Evolutionary conservation across 2,797 vertebrate genomes (phyloP), one percentile per base, ranked within the genome.

Genomic region (Adelosebastes latens): DNA sequence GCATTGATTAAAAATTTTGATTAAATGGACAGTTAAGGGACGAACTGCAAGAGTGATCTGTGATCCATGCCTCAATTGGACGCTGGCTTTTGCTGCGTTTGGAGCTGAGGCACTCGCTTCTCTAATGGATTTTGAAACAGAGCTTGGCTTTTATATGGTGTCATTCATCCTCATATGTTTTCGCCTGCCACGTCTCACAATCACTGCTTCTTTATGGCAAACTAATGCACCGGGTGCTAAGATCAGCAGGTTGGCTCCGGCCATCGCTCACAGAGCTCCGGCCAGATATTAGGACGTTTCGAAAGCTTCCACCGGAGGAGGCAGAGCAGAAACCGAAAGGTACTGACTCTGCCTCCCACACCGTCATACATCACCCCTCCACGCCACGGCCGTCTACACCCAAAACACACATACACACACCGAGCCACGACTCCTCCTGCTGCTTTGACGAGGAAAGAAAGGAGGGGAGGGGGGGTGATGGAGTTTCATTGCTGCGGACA

Each of bases 91-190:
- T 66, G 83, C 82, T 75, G 88, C 55, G 55, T 71, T 77, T 27
- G 73, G 76, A 77, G 85, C 77, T 67, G 10, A 77, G 74, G 75
- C 83, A 63, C 89, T 89, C 63, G 84, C 88, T 78, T 71, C 88
- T 84, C 86, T 92, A 90, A 94, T 94, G 92, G 90, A 89, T 94
- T 92, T 86, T 66, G 90, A 92, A 93, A 93, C 92, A 93, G 90
- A 92, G 91, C 89, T 84, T 62, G 92, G 89, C 87, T 92, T 93
- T 95, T 92, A 89, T 89, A 86, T 65, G 87, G 82, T 86, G 91
- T 92, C 93, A 94, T 95, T 94, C 93, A 94, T 95, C 93, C 94
- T 95, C 89, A 91, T 94, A 86, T 91, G 92, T 93, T 93, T 91
- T 87, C 80, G 74, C 86, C 90, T 78, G 83, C 88, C 81, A 77